Conservation (phyloP, 2,888 invertebrate genomes). For the Mesopsocus fuscifrons region DNA sequence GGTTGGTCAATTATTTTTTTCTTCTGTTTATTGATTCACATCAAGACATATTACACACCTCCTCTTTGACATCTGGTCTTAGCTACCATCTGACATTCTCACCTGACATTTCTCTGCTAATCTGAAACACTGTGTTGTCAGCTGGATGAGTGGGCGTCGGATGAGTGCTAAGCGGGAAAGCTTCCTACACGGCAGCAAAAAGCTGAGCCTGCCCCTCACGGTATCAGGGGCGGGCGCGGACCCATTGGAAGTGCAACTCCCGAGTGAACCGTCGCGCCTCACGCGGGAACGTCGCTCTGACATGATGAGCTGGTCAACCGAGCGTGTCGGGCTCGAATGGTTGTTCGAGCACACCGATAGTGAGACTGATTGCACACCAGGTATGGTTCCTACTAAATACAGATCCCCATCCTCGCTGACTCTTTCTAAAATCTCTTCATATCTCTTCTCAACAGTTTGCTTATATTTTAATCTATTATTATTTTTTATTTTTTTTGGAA, state of each 20-base stretch:
- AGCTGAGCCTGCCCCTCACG: not conserved
- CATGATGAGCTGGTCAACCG: constrained; percentile 18
- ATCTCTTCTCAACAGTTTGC: too few relatives aligned
- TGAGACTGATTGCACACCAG: constrained; percentile 18
- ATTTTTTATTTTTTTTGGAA: not conserved
- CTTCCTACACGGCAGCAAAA: constrained; percentile 6
- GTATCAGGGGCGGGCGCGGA: not conserved
- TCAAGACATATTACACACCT: too few relatives aligned
- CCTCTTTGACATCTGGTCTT: too few relatives aligned
- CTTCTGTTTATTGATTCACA: too few relatives aligned
- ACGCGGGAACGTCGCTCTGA: constrained; percentile 20
- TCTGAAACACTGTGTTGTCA: too few relatives aligned
- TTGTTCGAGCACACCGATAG: constrained; percentile 32
- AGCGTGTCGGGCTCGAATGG: constrained; percentile 41
- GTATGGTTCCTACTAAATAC: constrained; percentile 1
- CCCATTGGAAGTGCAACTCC: too few relatives aligned
- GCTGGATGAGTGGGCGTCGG: not conserved
- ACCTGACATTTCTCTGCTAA: too few relatives aligned
- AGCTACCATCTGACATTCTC: too few relatives aligned
- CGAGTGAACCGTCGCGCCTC: not conserved
- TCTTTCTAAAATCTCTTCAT: too few relatives aligned
- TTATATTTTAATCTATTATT: constrained; percentile 3
- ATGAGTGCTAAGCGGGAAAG: not conserved
- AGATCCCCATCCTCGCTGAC: too few relatives aligned
- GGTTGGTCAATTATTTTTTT: too few relatives aligned